These are phyloP conservation scores for Eriocheir sinensis DNA, from an alignment of 1,140 invertebrate species.

Conservation along the genomic window DNA sequence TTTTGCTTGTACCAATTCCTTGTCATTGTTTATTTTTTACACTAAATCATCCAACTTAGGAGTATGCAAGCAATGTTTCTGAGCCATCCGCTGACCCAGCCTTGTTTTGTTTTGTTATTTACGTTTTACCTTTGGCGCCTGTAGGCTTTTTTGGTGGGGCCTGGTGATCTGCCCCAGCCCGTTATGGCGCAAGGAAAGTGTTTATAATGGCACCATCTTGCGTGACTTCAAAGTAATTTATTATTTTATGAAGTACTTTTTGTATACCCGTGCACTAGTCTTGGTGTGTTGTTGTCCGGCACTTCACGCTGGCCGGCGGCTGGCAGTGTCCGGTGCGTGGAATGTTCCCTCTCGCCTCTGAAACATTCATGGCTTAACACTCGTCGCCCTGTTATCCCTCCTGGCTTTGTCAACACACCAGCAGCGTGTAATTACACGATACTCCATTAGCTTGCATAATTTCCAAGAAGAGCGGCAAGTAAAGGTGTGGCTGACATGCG, in stretches of 20 bases:
- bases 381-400: neutral
- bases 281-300: neutral
- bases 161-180: no score
- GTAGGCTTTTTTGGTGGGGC: no score
- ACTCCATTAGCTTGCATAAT: constrained; percentile 6
- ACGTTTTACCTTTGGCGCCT: no score
- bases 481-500: neutral
- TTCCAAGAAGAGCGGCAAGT: neutral
- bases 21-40: neutral
- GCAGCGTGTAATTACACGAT: neutral
- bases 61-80: neutral
- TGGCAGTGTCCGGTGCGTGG: no score
- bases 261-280: neutral
- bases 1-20: neutral
- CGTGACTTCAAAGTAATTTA: no score
- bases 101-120: no score
- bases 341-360: neutral
- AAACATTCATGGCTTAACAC: neutral
- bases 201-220: no score
- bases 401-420: neutral
- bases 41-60: neutral
- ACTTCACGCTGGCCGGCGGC: neutral
- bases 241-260: neutral
- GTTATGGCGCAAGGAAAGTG: no score
- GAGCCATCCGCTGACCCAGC: neutral